Evolutionary conservation across 2,797 vertebrate species (phyloP).

Genomic region (Mionectes olivaceus): DNA sequence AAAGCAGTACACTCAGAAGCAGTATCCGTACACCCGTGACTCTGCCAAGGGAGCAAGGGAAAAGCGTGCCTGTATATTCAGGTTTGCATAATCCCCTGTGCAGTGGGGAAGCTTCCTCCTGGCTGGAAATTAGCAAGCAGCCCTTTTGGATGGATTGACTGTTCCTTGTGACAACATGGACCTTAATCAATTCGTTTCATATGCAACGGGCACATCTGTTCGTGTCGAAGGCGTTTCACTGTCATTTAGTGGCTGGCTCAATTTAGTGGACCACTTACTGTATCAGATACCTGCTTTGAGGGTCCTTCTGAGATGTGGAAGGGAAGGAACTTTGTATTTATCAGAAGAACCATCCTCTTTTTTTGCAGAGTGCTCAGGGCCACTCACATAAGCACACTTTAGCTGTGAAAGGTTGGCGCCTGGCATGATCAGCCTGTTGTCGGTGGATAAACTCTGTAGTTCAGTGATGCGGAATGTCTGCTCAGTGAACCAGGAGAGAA

Average conservation of each 20-base stretch:
- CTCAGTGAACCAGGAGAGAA: not conserved
- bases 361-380: not conserved
- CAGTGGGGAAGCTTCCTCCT: not conserved
- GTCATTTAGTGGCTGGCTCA: not conserved
- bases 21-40: not conserved
- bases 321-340: not conserved
- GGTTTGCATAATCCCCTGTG: not conserved
- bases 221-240: not conserved
- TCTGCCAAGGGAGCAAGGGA: conserved; percentile 29
- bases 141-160: conserved; percentile 31
- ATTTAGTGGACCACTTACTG: not conserved
- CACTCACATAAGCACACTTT: not conserved
- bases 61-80: not conserved
- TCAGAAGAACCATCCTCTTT: not conserved
- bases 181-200: conserved; percentile 47
- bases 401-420: not conserved
- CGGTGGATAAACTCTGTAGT: not conserved
- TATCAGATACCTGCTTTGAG: not conserved
- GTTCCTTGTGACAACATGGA: conserved; percentile 36
- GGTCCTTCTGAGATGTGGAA: not conserved
- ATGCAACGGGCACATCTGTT: conserved; percentile 15
- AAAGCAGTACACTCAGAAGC: conserved; percentile 63
- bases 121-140: conserved; percentile 53
- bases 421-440: not conserved
- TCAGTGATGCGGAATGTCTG: conserved; percentile 17